A percentile compares a stretch with the other conserved stretches of the same genome.
These are phyloP conservation scores for Arbacia lixula DNA, from an alignment of 53 echinoderm and acorn worm species.

Conservation along the genomic window DNA sequence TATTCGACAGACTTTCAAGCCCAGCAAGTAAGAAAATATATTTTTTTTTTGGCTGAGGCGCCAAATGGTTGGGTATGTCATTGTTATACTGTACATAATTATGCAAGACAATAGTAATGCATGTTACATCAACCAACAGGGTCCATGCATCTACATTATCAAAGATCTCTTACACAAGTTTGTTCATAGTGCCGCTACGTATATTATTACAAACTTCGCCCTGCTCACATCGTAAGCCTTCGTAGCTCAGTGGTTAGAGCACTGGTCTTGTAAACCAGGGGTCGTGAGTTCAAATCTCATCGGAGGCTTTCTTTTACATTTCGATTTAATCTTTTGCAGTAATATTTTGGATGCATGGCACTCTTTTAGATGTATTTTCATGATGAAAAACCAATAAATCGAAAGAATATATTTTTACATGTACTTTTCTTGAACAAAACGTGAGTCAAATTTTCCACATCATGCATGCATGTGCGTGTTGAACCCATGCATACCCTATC, in stretches of 20 bases:
- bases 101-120: neutral
- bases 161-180: too few relatives aligned
- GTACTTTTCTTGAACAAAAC: too few relatives aligned
- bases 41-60: too few relatives aligned
- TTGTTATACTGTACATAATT: too few relatives aligned
- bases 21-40: too few relatives aligned
- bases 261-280: slow-evolving; percentile 99
- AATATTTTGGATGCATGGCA: too few relatives aligned
- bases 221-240: neutral
- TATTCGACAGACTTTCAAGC: too few relatives aligned
- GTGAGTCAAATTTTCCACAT: too few relatives aligned
- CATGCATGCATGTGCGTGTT: neutral
- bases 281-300: slow-evolving; percentile 99
- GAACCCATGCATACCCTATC: neutral
- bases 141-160: neutral
- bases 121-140: neutral
- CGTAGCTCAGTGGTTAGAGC: slow-evolving; percentile 99
- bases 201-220: neutral
- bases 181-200: neutral
- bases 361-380: too few relatives aligned
- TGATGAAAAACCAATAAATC: too few relatives aligned
- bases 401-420: too few relatives aligned
- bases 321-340: neutral
- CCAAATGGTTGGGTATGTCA: too few relatives aligned
- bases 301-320: slow-evolving; percentile 81